phyloP scores from a whole-genome alignment of 2,888 invertebrate species.

The Auanema sp. region DNA sequence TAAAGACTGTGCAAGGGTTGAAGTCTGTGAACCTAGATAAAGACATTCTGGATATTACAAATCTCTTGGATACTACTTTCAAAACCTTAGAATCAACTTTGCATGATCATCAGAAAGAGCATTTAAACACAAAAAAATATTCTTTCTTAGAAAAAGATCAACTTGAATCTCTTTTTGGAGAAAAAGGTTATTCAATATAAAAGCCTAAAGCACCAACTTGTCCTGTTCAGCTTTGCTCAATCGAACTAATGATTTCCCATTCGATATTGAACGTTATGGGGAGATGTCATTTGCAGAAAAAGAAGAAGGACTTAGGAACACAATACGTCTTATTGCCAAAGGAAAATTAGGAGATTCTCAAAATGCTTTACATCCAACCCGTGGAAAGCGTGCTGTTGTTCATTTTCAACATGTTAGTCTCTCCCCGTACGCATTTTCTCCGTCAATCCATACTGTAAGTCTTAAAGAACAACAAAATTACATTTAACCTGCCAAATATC shows the following conservation, averaged over 20 bases:
- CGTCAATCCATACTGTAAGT: constrained; percentile 25
- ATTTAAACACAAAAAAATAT: constrained; percentile 40
- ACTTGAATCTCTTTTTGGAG: constrained; percentile 42
- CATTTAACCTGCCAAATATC: background rate
- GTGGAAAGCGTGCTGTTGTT: constrained; percentile 28
- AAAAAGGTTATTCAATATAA: constrained; percentile 28
- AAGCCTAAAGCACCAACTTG: no score
- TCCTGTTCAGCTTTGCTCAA: no score
- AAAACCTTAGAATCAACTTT: constrained; percentile 27
- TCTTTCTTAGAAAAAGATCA: constrained; percentile 44
- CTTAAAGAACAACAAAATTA: background rate
- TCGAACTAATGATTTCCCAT: constrained; percentile 26
- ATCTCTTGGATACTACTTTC: constrained; percentile 35
- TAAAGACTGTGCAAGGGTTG: constrained; percentile 34
- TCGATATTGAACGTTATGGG: constrained; percentile 43
- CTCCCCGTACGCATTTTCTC: constrained; percentile 34
- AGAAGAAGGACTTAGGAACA: constrained; percentile 26
- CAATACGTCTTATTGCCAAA: constrained; percentile 12
- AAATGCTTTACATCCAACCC: background rate
- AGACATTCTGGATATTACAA: constrained; percentile 41
- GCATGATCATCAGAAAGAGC: constrained; percentile 31
- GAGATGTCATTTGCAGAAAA: constrained; percentile 31
- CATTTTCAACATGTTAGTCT: constrained; percentile 30
- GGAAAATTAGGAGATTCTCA: constrained; percentile 22
- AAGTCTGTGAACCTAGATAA: constrained; percentile 33